These are phyloP conservation scores for Glareola pratincola DNA, from an alignment of 2,113 vertebrate genomes.

Conservation along the genomic window DNA sequence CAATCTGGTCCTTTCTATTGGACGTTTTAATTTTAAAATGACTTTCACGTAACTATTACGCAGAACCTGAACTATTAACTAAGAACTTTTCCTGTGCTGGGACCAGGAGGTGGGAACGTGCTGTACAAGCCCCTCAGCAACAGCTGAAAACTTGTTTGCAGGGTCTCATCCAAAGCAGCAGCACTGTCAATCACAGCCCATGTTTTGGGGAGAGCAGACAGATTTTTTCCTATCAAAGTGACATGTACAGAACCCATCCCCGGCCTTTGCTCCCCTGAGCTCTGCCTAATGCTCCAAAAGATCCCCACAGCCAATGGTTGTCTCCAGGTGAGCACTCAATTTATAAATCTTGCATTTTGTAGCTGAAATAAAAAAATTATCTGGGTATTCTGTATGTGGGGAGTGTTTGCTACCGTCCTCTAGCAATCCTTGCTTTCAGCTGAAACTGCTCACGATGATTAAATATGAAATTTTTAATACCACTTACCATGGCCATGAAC, in stretches of 20 bases:
- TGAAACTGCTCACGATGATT: background rate
- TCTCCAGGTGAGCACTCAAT: background rate
- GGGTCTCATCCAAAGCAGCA: background rate
- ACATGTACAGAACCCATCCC: background rate
- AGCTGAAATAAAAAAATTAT: background rate
- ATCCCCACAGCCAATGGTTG: background rate
- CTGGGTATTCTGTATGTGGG: background rate
- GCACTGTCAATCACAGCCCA: background rate
- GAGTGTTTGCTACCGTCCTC: background rate
- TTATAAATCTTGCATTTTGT: background rate
- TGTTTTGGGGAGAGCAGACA: background rate
- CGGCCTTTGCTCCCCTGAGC: background rate
- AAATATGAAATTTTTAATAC: background rate
- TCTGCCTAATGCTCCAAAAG: background rate
- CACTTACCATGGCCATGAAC: conserved; percentile 18
- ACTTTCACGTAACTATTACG: rapidly evolving
- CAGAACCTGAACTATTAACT: background rate
- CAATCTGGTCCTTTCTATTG: background rate
- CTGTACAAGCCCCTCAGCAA: background rate
- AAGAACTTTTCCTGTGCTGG: background rate
- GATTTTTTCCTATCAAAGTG: background rate
- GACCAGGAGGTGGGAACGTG: background rate
- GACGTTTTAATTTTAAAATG: background rate
- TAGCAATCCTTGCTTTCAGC: background rate
- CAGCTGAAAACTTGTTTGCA: background rate